Conservation (phyloP, 2,888 invertebrate genomes). For the Drosophila testacea region DNA sequence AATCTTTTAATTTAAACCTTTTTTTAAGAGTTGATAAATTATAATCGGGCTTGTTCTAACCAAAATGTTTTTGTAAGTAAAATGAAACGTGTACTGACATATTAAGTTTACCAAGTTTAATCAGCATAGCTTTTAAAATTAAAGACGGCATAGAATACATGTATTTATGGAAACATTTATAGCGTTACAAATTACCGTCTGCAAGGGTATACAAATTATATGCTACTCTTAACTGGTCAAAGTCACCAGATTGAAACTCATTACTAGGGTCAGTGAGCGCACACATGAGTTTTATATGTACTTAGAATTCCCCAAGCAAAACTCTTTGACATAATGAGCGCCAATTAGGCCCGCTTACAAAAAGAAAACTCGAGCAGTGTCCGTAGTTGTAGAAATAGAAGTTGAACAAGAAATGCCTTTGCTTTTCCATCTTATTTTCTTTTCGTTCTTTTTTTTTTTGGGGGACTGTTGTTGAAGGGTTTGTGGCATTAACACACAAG, state of each 20-base stretch:
- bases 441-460: background rate
- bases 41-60: too few relatives aligned
- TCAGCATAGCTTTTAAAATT: too few relatives aligned
- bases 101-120: too few relatives aligned
- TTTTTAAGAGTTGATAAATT: too few relatives aligned
- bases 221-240: conserved; percentile 9
- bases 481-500: conserved; percentile 33
- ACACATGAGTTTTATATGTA: conserved; percentile 64
- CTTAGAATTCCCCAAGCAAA: conserved; percentile 74
- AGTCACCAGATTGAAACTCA: conserved; percentile 35
- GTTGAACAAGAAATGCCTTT: conserved; percentile 24
- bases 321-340: conserved; percentile 77
- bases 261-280: conserved; percentile 38
- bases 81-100: too few relatives aligned
- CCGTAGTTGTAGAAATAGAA: conserved; percentile 1
- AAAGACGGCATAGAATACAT: too few relatives aligned
- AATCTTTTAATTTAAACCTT: too few relatives aligned
- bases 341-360: conserved; percentile 73
- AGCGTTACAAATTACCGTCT: background rate
- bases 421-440: background rate
- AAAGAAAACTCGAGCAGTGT: conserved; percentile 19
- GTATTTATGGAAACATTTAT: background rate
- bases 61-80: too few relatives aligned
- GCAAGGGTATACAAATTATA: background rate
- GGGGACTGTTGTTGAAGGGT: conserved; percentile 27